Evolutionary conservation across 2,888 invertebrate species (phyloP).

Genomic region (Iselma pallidipennis): DNA sequence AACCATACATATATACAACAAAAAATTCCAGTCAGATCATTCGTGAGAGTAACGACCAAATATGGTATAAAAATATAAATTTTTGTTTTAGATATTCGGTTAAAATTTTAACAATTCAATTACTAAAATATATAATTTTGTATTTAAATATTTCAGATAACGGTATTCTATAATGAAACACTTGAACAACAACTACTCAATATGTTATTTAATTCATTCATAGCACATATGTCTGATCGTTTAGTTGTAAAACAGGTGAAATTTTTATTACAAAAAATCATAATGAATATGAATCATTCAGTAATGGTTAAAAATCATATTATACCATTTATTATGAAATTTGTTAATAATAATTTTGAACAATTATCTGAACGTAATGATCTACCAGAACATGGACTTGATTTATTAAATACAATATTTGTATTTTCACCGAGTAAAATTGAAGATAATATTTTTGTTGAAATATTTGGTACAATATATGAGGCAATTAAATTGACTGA

Average conservation of each 20-base stretch:
- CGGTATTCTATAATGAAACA: background rate
- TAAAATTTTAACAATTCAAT: no score
- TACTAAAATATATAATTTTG: background rate
- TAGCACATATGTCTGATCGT: slow-evolving; percentile 17
- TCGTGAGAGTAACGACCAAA: no score
- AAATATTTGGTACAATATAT: slow-evolving; percentile 27
- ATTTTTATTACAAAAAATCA: slow-evolving; percentile 31
- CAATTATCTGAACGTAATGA: slow-evolving; percentile 21
- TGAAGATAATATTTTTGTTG: slow-evolving; percentile 29
- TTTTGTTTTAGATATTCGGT: no score
- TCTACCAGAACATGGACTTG: slow-evolving; percentile 28
- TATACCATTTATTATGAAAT: slow-evolving; percentile 26
- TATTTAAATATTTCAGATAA: slow-evolving; percentile 13
- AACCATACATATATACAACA: no score
- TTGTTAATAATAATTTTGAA: slow-evolving; percentile 27
- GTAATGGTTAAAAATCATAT: slow-evolving; percentile 28
- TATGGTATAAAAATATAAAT: no score
- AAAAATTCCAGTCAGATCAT: no score
- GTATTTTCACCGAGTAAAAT: slow-evolving; percentile 27
- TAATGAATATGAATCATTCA: slow-evolving; percentile 24
- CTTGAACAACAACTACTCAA: background rate
- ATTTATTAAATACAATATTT: slow-evolving; percentile 32
- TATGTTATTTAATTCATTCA: slow-evolving; percentile 12
- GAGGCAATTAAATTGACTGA: slow-evolving; percentile 19
- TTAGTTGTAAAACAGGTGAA: slow-evolving; percentile 32